phyloP scores from a whole-genome alignment of 2,888 invertebrate species.

The Melipona beecheii region DNA sequence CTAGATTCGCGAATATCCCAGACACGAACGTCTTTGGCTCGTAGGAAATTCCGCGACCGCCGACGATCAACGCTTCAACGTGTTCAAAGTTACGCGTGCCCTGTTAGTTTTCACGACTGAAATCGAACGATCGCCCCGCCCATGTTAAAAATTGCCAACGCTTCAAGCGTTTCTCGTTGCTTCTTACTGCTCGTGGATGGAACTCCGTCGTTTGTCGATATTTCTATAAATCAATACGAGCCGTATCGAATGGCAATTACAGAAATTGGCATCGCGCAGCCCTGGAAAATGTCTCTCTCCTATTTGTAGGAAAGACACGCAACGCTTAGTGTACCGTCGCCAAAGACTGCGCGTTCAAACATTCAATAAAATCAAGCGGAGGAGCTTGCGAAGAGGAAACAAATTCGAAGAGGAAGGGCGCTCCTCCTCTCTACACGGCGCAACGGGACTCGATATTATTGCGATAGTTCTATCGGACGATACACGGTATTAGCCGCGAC shows the following conservation, averaged over 20 bases:
- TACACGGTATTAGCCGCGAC: conserved; percentile 28
- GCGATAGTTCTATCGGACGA: conserved; percentile 11
- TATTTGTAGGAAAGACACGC: not conserved
- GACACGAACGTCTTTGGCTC: not conserved
- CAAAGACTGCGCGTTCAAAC: not conserved
- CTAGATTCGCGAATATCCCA: not conserved
- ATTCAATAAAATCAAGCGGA: not conserved
- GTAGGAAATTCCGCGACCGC: not conserved
- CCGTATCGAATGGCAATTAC: too few relatives aligned
- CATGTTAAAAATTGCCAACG: too few relatives aligned
- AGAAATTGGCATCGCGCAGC: too few relatives aligned
- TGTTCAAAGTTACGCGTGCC: conserved; percentile 6
- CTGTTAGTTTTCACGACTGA: not conserved
- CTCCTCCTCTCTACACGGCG: not conserved
- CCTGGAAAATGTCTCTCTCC: not conserved
- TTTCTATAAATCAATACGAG: not conserved
- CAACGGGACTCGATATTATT: conserved; percentile 17
- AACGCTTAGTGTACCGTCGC: not conserved
- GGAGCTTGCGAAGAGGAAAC: not conserved
- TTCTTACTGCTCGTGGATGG: too few relatives aligned
- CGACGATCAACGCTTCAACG: too few relatives aligned
- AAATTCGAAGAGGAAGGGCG: not conserved
- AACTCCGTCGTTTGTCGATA: not conserved
- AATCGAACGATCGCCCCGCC: too few relatives aligned
- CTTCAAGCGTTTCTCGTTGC: too few relatives aligned